These are phyloP conservation scores for Protosalanx chinensis DNA, from an alignment of 2,797 vertebrate species.

Conservation along the genomic window DNA sequence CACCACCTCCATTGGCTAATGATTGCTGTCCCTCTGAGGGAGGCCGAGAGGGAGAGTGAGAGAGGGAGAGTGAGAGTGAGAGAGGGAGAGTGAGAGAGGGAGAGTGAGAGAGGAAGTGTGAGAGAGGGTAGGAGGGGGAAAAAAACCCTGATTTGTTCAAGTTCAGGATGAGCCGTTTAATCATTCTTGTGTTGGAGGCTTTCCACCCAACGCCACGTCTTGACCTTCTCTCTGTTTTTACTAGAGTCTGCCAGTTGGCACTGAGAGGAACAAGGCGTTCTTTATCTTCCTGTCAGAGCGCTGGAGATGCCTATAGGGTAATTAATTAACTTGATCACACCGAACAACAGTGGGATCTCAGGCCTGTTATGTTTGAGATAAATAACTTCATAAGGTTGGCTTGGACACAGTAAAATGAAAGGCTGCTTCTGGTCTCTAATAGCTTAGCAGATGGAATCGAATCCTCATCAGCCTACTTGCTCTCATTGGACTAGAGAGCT, in stretches of 20 bases:
- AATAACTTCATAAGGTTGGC: not conserved
- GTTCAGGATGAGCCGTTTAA: constrained; percentile 32
- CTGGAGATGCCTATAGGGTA: not conserved
- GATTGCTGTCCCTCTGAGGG: constrained; percentile 23
- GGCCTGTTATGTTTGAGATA: not conserved
- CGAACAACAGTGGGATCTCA: not conserved
- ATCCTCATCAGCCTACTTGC: not conserved
- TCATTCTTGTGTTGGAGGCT: constrained; percentile 1
- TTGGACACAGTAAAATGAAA: not conserved
- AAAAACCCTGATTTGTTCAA: constrained; percentile 17
- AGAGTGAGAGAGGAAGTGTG: constrained; percentile 36
- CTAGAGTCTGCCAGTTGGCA: not conserved
- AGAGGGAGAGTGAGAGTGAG: constrained; percentile 28
- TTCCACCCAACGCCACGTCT: not conserved
- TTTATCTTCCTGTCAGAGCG: not conserved
- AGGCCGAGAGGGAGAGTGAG: constrained; percentile 23
- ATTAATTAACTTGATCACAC: not conserved
- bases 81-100: constrained; percentile 26
- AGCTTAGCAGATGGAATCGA: not conserved
- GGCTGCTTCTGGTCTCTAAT: not conserved
- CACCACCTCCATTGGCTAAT: constrained; percentile 24
- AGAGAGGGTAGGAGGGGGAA: constrained; percentile 6
- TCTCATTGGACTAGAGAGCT: not conserved
- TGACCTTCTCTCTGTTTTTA: constrained; percentile 21
- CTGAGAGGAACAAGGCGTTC: not conserved